A percentile compares a stretch with the other conserved stretches of the same genome.
These are phyloP conservation scores for Gila orcuttii DNA, from an alignment of 2,113 vertebrate species.

Conservation along the genomic window DNA sequence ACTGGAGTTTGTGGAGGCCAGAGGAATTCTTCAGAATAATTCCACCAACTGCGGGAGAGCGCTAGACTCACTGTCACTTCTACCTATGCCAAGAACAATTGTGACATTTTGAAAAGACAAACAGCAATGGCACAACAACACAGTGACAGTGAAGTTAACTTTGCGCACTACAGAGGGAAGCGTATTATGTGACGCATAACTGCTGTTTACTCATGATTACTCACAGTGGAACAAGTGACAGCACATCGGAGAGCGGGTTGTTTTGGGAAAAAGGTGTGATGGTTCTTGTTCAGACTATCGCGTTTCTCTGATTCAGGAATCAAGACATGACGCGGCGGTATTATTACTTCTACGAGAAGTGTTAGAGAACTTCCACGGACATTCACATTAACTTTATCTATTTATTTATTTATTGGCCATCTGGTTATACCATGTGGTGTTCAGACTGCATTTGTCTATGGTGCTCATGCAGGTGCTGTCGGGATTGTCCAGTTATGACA, in stretches of 20 bases:
- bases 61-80: conserved; percentile 62
- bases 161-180: background rate
- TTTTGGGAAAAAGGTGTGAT: conserved; percentile 18
- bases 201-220: background rate
- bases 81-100: conserved; percentile 69
- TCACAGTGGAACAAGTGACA: conserved; percentile 27
- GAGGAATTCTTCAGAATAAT: conserved; percentile 17
- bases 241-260: background rate
- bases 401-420: conserved; percentile 11
- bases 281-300: background rate
- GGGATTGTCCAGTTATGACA: background rate
- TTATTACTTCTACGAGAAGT: background rate
- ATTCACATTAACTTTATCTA: background rate
- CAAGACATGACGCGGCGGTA: background rate
- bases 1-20: conserved; percentile 63
- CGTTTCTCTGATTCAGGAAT: background rate
- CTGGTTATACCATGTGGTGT: background rate
- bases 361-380: background rate
- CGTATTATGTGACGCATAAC: background rate
- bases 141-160: background rate
- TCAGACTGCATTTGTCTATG: background rate
- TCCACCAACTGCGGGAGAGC: conserved; percentile 55
- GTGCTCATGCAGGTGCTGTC: background rate
- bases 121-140: background rate
- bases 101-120: conserved; percentile 68